These are phyloP conservation scores for Zonitis immaculata DNA, from an alignment of 2,888 invertebrate genomes.

Conservation along the genomic window DNA sequence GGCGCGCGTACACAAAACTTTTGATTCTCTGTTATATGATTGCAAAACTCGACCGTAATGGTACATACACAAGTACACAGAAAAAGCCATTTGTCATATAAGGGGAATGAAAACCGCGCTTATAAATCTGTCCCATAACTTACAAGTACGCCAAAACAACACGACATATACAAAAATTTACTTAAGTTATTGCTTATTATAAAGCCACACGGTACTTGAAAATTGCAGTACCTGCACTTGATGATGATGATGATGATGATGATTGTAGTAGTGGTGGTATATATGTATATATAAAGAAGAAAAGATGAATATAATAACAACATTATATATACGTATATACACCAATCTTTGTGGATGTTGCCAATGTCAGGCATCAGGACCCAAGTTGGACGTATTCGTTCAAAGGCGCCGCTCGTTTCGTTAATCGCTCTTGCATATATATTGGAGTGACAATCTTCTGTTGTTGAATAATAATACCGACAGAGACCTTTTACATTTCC, in stretches of 20 bases:
- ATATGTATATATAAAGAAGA: background rate
- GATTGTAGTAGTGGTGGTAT: background rate
- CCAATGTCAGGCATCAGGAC: background rate
- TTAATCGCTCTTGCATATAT: conserved; percentile 35
- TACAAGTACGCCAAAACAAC: conserved; percentile 47
- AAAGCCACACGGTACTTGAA: conserved; percentile 30
- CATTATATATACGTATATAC: too few relatives aligned
- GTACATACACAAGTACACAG: too few relatives aligned
- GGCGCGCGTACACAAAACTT: conserved; percentile 29
- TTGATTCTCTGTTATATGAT: too few relatives aligned
- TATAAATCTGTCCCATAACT: conserved; percentile 48
- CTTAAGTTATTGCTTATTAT: conserved; percentile 47
- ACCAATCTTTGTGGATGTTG: background rate
- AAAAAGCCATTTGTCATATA: conserved; percentile 41
- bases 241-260: background rate
- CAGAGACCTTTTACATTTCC: conserved; percentile 14
- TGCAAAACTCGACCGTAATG: conserved; percentile 22
- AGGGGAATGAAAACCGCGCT: conserved; percentile 40
- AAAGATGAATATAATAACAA: too few relatives aligned
- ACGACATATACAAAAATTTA: conserved; percentile 45
- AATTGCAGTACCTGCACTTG: background rate
- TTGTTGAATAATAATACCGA: conserved; percentile 27
- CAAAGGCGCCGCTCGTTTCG: conserved; percentile 33
- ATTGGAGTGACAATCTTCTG: conserved; percentile 34
- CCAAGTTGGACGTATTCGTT: conserved; percentile 19